Evolutionary conservation across 2,113 vertebrate species (phyloP), one percentile per base, ranked within the genome.

Genomic region (Psittacara wagleri): DNA sequence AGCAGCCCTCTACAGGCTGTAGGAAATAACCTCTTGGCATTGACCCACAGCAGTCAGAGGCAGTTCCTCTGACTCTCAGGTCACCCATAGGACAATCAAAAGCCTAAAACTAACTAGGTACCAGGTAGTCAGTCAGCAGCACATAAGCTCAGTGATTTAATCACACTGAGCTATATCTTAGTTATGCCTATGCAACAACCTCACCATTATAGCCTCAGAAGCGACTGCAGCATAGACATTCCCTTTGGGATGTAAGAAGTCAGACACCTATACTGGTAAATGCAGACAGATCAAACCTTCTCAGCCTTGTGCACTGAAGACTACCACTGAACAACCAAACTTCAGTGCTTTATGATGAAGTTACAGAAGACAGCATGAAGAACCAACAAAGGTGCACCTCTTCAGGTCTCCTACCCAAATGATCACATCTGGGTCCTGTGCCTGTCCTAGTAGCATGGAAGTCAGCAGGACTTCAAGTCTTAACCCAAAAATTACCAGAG

Each of bases 201-300:
- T 75, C 64, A n/a, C 37, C 43, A 13, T 0, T 0, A 7, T 0
- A 59, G 66, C 52, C 57, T 64, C 29, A 10, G 51, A 46, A 85
- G 7, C 8, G 23, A 37, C 67, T 35, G 44, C 35, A 86, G 79
- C 0, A 0, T 1, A 16, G 28, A 14, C 41, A 75, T 6, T 7
- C 35, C 41, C 43, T 68, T 10, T 20, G 68, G 41, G 46, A 64
- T 10, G 16, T 15, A 9, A 17, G 11, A 46, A 49, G 29, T n/a
- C 46, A 39, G 43, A 44, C 10, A 43, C 25, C 17, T 33, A 62
- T 25, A 25, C 8, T 4, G 0, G 1, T 59, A 13, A 1, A 0
- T 7, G n/a, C 41, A 62, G 55, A 43, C 31, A 44, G n/a, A 78
- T 19, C 57, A 44, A 70, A 84, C 51, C 66, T 67, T 13, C 43